Percentiles rank a stretch among this genome's conserved stretches.
phyloP scores from a whole-genome alignment of 2,797 vertebrate species.

The Mormyrops attenuatus region DNA sequence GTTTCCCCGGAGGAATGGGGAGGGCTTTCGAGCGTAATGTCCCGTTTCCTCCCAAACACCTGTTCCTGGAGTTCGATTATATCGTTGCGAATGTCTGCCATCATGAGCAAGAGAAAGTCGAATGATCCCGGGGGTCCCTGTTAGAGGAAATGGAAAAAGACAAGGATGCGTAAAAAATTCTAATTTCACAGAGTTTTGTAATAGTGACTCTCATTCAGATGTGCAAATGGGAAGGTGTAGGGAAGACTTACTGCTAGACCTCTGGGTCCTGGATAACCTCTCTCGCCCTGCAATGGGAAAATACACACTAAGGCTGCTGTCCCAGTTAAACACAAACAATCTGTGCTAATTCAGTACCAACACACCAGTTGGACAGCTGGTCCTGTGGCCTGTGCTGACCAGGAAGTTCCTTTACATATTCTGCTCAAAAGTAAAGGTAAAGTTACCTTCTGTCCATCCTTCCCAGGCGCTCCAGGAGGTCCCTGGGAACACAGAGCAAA shows the following conservation, averaged over 20 bases:
- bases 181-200: not conserved
- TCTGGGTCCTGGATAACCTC: slow-evolving; percentile 59
- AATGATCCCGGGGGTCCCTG: slow-evolving; percentile 71
- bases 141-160: not conserved
- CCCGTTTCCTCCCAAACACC: slow-evolving; percentile 60
- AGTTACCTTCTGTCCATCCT: slow-evolving; percentile 63
- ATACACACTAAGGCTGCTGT: not conserved
- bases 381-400: not conserved
- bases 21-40: slow-evolving; percentile 54
- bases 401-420: not conserved
- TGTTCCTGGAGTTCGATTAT: slow-evolving; percentile 70
- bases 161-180: not conserved
- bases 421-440: not conserved
- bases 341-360: not conserved
- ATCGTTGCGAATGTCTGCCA: slow-evolving; percentile 69
- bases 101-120: slow-evolving; percentile 70
- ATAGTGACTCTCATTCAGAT: not conserved
- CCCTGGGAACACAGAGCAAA: slow-evolving; percentile 50
- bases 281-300: slow-evolving; percentile 55
- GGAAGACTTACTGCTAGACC: slow-evolving; percentile 60
- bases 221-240: not conserved
- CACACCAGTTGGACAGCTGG: not conserved
- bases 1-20: slow-evolving; percentile 51
- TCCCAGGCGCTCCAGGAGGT: slow-evolving; percentile 61
- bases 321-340: not conserved